phyloP scores from a whole-genome alignment of 2,113 vertebrate species.

The Chelonoidis abingdonii region DNA sequence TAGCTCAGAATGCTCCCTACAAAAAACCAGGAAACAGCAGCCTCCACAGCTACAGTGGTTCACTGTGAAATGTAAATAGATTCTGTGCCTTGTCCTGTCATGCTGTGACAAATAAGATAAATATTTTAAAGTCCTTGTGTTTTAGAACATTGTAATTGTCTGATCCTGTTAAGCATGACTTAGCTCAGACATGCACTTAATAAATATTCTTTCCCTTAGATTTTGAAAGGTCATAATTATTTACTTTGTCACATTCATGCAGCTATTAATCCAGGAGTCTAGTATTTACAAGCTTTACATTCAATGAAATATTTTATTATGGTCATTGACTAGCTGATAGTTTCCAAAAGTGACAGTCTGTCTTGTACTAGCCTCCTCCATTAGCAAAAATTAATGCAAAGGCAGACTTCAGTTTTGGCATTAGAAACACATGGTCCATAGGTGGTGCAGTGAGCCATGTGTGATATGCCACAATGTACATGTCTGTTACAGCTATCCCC shows the following conservation, averaged over 20 bases:
- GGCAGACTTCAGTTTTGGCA: neutral
- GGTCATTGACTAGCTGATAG: neutral
- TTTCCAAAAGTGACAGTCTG: neutral
- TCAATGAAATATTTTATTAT: neutral
- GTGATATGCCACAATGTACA: neutral
- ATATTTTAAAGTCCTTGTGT: neutral
- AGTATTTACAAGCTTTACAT: neutral
- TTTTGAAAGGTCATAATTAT: neutral
- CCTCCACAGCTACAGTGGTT: neutral
- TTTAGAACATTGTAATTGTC: neutral
- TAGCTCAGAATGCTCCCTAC: neutral
- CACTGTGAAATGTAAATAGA: neutral
- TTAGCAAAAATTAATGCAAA: neutral
- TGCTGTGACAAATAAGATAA: neutral
- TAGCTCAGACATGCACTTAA: neutral
- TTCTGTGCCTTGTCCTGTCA: neutral
- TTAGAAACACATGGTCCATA: neutral
- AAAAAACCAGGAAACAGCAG: neutral
- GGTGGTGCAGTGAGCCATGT: neutral
- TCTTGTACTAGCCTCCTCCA: neutral
- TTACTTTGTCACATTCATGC: neutral
- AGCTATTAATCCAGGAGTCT: neutral
- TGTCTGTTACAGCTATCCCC: no score
- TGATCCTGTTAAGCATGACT: neutral
- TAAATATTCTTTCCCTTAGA: neutral